A percentile compares a stretch with the other conserved stretches of the same genome.
phyloP scores from a whole-genome alignment of 2,797 vertebrate genomes.

The Molossus molossus region DNA sequence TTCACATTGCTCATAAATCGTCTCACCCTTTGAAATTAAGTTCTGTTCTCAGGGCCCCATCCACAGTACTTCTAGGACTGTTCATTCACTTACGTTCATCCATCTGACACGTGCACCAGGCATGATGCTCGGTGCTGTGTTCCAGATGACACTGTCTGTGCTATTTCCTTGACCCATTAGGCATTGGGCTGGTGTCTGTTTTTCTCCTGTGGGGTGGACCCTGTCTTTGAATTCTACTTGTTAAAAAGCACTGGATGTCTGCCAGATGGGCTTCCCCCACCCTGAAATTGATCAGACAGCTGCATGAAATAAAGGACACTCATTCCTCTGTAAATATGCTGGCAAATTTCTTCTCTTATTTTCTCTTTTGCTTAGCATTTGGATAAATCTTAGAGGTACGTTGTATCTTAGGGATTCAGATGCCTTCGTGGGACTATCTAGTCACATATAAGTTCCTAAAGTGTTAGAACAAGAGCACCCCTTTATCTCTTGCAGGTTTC shows the following conservation, averaged over 20 bases:
- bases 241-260: slow-evolving; percentile 36
- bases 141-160: slow-evolving; percentile 82
- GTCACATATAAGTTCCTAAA: background rate
- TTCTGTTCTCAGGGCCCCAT: slow-evolving; percentile 69
- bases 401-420: background rate
- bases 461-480: background rate
- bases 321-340: background rate
- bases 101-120: background rate
- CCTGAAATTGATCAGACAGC: slow-evolving; percentile 52
- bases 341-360: background rate
- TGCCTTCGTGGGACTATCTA: background rate
- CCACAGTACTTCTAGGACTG: slow-evolving; percentile 72
- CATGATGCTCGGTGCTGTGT: background rate
- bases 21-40: slow-evolving; percentile 76
- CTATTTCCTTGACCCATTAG: slow-evolving; percentile 67
- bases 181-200: slow-evolving; percentile 72
- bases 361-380: slow-evolving; percentile 14
- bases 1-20: slow-evolving; percentile 82
- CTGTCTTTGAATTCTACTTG: slow-evolving; percentile 78
- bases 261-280: background rate
- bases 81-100: background rate
- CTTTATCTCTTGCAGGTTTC: background rate
- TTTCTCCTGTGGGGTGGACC: slow-evolving; percentile 76
- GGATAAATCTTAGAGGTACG: background rate
- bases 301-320: background rate